Evolutionary conservation across 2,888 invertebrate species (phyloP).

Genomic region (Temnothorax rugatulus): DNA sequence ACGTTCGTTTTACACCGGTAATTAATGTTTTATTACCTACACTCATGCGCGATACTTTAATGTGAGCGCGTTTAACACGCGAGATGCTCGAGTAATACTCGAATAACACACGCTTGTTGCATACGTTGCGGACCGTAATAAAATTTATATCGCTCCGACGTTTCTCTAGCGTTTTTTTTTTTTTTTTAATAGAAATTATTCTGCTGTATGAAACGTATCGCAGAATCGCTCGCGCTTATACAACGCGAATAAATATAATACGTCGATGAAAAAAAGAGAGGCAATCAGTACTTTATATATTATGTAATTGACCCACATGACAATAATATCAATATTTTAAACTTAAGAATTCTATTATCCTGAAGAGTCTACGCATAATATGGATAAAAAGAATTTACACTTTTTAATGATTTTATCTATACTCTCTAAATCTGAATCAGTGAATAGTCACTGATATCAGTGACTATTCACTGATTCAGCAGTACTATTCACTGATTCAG

Average conservation of each 20-base stretch:
- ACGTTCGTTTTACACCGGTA: slow-evolving; percentile 19
- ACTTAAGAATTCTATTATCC: background rate
- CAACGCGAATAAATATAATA: slow-evolving; percentile 42
- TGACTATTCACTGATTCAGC: too few relatives aligned
- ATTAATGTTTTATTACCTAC: slow-evolving; percentile 47
- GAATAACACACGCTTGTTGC: slow-evolving; percentile 47
- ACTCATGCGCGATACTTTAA: slow-evolving; percentile 25
- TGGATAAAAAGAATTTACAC: background rate
- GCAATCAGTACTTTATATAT: background rate
- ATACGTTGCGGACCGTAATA: slow-evolving; percentile 32
- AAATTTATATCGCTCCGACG: slow-evolving; percentile 40
- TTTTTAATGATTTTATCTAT: background rate
- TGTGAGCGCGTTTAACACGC: slow-evolving; percentile 27
- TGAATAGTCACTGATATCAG: too few relatives aligned
- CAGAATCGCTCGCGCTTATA: slow-evolving; percentile 4
- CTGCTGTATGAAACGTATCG: slow-evolving; percentile 24
- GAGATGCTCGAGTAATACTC: slow-evolving; percentile 35
- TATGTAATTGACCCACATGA: background rate
- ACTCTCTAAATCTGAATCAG: too few relatives aligned
- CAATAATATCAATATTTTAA: slow-evolving; percentile 12
- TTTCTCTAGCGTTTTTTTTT: slow-evolving; percentile 11
- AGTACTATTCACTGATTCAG: too few relatives aligned
- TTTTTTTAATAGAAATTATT: slow-evolving; percentile 35
- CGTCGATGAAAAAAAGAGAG: background rate
- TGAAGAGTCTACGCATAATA: background rate